Conservation (phyloP, 2,113 vertebrate species). For the Indri indri region DNA sequence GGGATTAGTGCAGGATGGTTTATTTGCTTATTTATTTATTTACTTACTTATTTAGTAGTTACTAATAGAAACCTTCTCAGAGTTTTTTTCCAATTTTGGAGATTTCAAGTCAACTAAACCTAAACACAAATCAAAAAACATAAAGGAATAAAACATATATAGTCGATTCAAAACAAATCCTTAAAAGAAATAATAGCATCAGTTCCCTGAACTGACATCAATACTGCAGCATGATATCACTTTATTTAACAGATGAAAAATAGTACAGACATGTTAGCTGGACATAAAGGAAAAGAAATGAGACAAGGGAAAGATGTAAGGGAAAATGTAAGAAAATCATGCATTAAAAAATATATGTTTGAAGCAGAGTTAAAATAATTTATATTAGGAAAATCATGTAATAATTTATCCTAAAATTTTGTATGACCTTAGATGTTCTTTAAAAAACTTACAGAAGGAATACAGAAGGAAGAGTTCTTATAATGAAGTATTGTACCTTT, state of each 20-base stretch:
- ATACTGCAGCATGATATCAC: not conserved
- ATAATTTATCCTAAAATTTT: not conserved
- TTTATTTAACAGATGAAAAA: not conserved
- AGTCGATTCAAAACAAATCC: not conserved
- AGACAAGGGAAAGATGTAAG: not conserved
- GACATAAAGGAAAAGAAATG: not conserved
- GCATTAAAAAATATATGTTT: not conserved
- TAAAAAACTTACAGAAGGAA: not conserved
- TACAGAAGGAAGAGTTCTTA: constrained; percentile 12
- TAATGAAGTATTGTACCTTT: constrained; percentile 44
- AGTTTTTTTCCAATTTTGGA: not conserved
- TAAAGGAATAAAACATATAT: not conserved
- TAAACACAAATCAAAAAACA: not conserved
- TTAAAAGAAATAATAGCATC: not conserved
- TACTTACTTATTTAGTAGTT: not conserved
- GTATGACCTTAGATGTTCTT: not conserved
- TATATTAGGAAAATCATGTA: not conserved
- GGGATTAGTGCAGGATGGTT: not conserved
- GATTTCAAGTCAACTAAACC: not conserved
- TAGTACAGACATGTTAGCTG: not conserved
- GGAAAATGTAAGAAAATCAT: not conserved
- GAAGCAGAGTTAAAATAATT: not conserved
- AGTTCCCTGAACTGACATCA: not conserved
- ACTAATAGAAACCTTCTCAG: not conserved
- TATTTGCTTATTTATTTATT: not conserved